Percentiles rank a stretch among this genome's conserved stretches.
Conservation (phyloP, 2,113 vertebrate species). For the Hippotragus niger region DNA sequence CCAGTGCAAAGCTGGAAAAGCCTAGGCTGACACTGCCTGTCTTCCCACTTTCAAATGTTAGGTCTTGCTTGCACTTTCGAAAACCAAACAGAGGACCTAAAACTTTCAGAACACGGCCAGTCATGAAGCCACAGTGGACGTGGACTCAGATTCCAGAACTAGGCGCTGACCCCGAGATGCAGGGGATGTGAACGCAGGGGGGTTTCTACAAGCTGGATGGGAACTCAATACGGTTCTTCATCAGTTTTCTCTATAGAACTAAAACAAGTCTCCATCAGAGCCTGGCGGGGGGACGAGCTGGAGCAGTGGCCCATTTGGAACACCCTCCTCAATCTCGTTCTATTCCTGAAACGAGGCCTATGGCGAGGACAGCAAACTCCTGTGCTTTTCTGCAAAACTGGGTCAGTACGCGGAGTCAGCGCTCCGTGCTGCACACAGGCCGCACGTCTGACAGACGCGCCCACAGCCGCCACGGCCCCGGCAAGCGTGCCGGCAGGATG, state of each 20-base stretch:
- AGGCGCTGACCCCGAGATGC: not conserved
- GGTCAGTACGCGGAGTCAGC: not conserved
- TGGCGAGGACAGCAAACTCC: not conserved
- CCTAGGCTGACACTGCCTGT: not conserved
- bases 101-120: not conserved
- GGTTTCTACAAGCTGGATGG: not conserved
- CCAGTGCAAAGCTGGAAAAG: not conserved
- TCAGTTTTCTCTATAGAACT: not conserved
- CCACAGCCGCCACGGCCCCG: accelerated
- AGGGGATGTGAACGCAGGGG: not conserved
- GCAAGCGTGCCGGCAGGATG: not conserved
- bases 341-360: slow-evolving; percentile 39
- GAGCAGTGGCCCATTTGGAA: slow-evolving; percentile 33
- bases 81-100: not conserved
- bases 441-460: not conserved
- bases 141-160: not conserved
- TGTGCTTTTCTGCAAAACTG: not conserved
- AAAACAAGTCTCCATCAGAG: not conserved
- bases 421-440: not conserved
- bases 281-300: not conserved
- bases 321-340: not conserved
- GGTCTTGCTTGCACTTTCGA: not conserved
- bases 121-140: accelerated
- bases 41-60: not conserved
- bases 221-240: not conserved